phyloP scores from a whole-genome alignment of 2,113 vertebrate species.

The Xiphorhynchus elegans region DNA sequence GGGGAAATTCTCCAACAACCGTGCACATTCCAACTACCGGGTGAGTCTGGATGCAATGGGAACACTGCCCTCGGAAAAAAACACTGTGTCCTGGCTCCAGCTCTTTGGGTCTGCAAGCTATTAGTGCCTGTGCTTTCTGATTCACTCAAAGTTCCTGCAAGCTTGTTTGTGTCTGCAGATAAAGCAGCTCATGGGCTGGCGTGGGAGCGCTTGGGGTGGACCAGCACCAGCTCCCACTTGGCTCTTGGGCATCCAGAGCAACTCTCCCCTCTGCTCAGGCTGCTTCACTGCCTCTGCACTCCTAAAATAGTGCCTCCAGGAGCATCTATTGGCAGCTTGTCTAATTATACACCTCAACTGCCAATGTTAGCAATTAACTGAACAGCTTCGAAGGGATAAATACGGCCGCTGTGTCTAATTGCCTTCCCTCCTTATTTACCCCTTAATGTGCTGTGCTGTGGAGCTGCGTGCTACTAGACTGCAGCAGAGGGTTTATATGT shows the following conservation, averaged over 20 bases:
- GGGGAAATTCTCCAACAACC: slow-evolving; percentile 92
- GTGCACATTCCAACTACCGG: slow-evolving; percentile 96
- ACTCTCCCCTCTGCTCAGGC: background rate
- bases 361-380: background rate
- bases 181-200: background rate
- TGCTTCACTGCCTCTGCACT: background rate
- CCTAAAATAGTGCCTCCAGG: slow-evolving; percentile 7
- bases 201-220: rapidly evolving
- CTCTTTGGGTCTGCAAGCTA: background rate
- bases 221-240: background rate
- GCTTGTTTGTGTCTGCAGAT: background rate
- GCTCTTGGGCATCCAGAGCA: background rate
- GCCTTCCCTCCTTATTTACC: background rate
- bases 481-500: background rate
- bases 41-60: slow-evolving; percentile 75
- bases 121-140: background rate
- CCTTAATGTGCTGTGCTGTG: rapidly evolving
- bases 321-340: slow-evolving; percentile 24
- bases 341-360: background rate
- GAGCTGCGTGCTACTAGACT: background rate
- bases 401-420: background rate
- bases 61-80: background rate
- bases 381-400: slow-evolving; percentile 6
- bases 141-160: background rate
- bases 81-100: background rate